Evolutionary conservation across 2,797 vertebrate genomes (phyloP).

Genomic region (Centropyge bicolor): DNA sequence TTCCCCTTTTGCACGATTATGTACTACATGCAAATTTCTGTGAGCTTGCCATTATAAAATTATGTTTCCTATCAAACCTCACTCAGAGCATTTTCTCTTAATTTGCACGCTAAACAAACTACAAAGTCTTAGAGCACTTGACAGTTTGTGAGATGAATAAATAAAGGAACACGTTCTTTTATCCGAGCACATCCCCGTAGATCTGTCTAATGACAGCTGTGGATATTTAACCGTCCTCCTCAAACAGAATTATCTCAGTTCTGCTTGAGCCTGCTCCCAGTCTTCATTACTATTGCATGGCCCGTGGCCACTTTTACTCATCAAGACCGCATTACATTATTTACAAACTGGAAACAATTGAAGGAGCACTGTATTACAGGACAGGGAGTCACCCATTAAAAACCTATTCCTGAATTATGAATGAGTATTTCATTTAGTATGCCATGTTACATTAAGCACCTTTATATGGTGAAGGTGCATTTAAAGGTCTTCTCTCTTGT

Average conservation of each 20-base stretch:
- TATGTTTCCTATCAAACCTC: constrained; percentile 48
- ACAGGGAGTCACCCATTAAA: constrained; percentile 77
- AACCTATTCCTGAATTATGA: constrained; percentile 78
- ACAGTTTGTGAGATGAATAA: constrained; percentile 83
- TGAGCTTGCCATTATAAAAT: constrained; percentile 34
- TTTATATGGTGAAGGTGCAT: constrained; percentile 53
- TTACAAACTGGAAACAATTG: constrained; percentile 86
- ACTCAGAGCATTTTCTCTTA: constrained; percentile 51
- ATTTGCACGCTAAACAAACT: constrained; percentile 66
- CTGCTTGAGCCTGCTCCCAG: constrained; percentile 75
- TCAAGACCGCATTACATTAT: constrained; percentile 84
- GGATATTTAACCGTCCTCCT: constrained; percentile 84
- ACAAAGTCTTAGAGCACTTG: constrained; percentile 63
- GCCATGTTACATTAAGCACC: constrained; percentile 61
- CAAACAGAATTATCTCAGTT: constrained; percentile 86
- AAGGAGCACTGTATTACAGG: constrained; percentile 72
- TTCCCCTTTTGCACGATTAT: constrained; percentile 13
- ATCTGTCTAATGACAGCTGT: constrained; percentile 82
- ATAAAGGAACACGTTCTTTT: constrained; percentile 78
- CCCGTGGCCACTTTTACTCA: constrained; percentile 79
- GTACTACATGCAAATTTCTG: neutral
- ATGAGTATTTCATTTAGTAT: constrained; percentile 73
- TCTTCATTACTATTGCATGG: constrained; percentile 87
- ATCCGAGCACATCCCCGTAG: constrained; percentile 74
- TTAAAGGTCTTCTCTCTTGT: constrained; percentile 44